Evolutionary conservation across 2,797 vertebrate genomes (phyloP).

Genomic region (Rhinichthys osculus): DNA sequence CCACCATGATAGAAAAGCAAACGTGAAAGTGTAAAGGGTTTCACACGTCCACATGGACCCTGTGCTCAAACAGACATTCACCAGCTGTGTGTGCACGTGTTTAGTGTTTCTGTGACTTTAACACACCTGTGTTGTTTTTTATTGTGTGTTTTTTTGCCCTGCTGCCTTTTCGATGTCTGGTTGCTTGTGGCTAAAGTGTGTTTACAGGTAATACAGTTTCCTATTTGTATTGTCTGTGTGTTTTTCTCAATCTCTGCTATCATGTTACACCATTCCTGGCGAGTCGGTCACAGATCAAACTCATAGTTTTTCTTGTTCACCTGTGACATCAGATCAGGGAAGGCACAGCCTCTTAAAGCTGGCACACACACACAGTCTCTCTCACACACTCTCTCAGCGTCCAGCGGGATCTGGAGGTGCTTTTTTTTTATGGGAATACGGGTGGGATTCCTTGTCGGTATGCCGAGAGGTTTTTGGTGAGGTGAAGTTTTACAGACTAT

Average conservation of each 20-base stretch:
- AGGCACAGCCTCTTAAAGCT: constrained; percentile 30
- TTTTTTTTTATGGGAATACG: background rate
- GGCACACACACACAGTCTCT: background rate
- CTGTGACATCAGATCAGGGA: constrained; percentile 63
- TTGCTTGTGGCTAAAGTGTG: constrained; percentile 28
- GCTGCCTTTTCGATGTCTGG: constrained; percentile 10
- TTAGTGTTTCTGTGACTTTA: constrained; percentile 8
- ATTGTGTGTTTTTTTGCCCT: background rate
- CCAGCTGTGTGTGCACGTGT: constrained; percentile 25
- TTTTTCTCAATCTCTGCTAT: constrained; percentile 28
- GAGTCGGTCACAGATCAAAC: constrained; percentile 38
- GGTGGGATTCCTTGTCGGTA: background rate
- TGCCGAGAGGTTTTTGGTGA: constrained; percentile 2
- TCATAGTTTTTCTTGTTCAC: constrained; percentile 52
- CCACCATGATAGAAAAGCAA: background rate
- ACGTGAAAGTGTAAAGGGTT: background rate
- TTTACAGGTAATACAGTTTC: constrained; percentile 14
- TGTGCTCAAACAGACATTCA: constrained; percentile 3
- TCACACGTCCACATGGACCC: background rate
- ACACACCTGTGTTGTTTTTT: background rate
- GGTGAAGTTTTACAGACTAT: background rate
- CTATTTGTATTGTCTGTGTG: background rate
- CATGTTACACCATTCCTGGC: constrained; percentile 47
- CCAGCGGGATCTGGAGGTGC: background rate
- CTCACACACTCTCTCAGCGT: background rate